Conservation (phyloP, 2,113 vertebrate species). For the Camelus dromedarius region DNA sequence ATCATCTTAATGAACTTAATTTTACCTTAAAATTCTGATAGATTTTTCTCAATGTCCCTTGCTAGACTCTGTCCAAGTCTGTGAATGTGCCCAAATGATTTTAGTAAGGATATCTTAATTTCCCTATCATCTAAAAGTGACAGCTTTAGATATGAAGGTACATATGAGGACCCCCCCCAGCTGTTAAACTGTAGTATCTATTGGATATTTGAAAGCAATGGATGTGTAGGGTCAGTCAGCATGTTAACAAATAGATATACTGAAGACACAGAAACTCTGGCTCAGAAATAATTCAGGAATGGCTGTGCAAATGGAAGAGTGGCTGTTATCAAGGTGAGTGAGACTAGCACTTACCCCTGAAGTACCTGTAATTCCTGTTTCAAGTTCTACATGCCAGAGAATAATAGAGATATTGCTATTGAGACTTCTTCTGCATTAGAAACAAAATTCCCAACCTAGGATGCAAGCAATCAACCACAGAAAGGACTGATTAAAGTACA, state of each 20-base stretch:
- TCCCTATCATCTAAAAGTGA: neutral
- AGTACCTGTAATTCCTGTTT: neutral
- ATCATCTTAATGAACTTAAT: neutral
- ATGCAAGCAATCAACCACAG: neutral
- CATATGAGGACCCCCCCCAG: neutral
- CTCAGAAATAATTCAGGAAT: neutral
- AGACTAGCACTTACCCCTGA: neutral
- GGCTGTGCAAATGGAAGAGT: neutral
- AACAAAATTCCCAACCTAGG: neutral
- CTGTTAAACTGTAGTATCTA: neutral
- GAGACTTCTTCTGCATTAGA: neutral
- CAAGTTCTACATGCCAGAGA: neutral
- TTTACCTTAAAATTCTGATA: constrained; percentile 1
- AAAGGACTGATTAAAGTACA: neutral
- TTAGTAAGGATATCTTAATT: neutral
- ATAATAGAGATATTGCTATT: neutral
- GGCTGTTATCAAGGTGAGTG: neutral
- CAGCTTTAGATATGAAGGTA: neutral
- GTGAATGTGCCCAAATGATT: neutral
- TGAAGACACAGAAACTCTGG: neutral
- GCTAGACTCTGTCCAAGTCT: neutral
- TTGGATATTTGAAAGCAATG: neutral
- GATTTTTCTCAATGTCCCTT: neutral
- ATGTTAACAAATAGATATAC: neutral
- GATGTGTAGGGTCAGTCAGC: neutral